A percentile compares a stretch with the other conserved stretches of the same genome.
These are phyloP conservation scores for Megathymus violae DNA, from an alignment of 1,140 invertebrate genomes.

Conservation along the genomic window DNA sequence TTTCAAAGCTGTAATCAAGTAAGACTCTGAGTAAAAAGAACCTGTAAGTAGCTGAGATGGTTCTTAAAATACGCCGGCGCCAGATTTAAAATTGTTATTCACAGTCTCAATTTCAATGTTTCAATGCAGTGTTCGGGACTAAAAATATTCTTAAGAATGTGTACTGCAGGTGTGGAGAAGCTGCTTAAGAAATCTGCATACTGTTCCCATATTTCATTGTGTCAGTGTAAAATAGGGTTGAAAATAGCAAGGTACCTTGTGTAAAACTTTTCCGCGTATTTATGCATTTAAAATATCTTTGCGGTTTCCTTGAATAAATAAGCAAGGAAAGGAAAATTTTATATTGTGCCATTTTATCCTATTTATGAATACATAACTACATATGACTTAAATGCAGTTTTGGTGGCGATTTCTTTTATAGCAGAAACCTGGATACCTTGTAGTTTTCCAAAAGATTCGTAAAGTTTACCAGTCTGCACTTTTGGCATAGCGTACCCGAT, in stretches of 20 bases:
- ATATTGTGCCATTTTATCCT: background rate
- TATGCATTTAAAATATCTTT: slow-evolving; percentile 2
- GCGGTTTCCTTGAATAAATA: background rate
- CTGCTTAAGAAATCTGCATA: slow-evolving; percentile 22
- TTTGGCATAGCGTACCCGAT: too few relatives aligned
- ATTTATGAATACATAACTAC: too few relatives aligned
- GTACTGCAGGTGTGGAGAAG: slow-evolving; percentile 12
- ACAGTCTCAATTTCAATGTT: background rate
- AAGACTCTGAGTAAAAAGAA: too few relatives aligned
- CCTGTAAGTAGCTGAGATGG: background rate
- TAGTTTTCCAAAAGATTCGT: too few relatives aligned
- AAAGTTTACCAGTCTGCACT: too few relatives aligned
- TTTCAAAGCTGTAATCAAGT: too few relatives aligned
- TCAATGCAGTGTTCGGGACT: background rate
- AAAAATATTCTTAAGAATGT: slow-evolving; percentile 14
- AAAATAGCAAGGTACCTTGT: background rate
- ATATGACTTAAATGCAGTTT: too few relatives aligned
- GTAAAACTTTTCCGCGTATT: background rate
- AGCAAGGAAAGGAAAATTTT: background rate
- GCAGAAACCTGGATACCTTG: too few relatives aligned
- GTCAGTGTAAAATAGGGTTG: slow-evolving; percentile 8
- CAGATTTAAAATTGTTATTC: slow-evolving; percentile 5
- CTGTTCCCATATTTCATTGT: slow-evolving; percentile 16
- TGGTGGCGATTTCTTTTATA: too few relatives aligned
- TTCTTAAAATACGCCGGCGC: background rate